A percentile compares a stretch with the other conserved stretches of the same genome.
phyloP scores from a whole-genome alignment of 2,113 vertebrate genomes.

The Tragulus kanchil region DNA sequence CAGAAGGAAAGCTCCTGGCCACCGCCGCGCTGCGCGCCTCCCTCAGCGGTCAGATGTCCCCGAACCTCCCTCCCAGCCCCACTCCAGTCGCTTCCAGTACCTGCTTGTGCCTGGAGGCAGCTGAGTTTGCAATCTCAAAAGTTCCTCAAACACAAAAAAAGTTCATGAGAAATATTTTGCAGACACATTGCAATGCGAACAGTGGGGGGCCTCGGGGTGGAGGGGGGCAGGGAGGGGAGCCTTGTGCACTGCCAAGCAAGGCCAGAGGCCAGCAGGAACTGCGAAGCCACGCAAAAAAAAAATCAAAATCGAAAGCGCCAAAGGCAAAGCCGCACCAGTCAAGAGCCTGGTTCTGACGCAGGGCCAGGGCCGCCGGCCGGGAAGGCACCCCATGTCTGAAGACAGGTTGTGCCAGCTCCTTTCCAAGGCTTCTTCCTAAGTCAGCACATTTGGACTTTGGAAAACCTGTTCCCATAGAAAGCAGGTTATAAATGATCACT shows the following conservation, averaged over 20 bases:
- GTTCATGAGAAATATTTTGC: neutral
- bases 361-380: neutral
- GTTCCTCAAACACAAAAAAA: neutral
- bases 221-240: too few relatives aligned
- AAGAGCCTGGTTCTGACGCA: neutral
- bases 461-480: neutral
- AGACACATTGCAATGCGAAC: neutral
- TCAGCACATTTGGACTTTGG: neutral
- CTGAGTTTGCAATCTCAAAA: neutral
- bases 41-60: neutral
- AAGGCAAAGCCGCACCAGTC: neutral
- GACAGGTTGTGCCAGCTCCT: constrained; percentile 21
- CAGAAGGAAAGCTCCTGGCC: neutral
- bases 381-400: neutral
- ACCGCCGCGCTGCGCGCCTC: neutral
- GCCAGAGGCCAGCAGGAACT: neutral
- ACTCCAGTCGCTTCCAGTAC: neutral
- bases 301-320: neutral
- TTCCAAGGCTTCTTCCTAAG: neutral
- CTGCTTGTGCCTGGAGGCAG: neutral
- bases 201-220: neutral
- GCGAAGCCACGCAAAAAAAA: neutral
- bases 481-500: neutral
- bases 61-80: neutral
- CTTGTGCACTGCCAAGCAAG: neutral